Base-by-base conservation (phyloP, 2,888 invertebrate species). In the Cosmorhoe ocellata region DNA sequence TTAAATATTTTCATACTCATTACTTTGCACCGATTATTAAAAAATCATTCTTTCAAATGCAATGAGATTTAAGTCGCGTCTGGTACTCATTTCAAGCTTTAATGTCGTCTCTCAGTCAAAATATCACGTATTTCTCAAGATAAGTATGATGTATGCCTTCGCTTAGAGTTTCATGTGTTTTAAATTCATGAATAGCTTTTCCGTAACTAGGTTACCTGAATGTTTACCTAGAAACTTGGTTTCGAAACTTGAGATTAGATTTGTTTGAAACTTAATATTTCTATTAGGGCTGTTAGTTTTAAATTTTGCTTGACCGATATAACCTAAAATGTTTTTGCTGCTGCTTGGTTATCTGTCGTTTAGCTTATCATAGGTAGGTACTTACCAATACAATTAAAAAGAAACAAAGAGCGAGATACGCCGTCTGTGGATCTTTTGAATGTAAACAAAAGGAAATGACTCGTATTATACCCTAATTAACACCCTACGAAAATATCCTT, bases 391-490 rank as follows among this genome's bases (percentile, higher is more conserved):
- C 27, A 11, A 33, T 34, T 51, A 51, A 56, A 46, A 53, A 9
- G 13, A 32, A 7, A 42, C 22, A 56, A 59, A 45, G 53, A 58
- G 37, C 41, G 43, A 51, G 61, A 69, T 70, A 61, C 65, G 58
- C 58, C n/a, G 11, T 64, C 68, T 43, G 51, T 52, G 57, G 59
- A 70, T 71, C 72, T 67, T 60, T 66, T 56, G 58, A 24, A 18
- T 43, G 27, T 27, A 49, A 64, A 67, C 61, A 67, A 69, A 72
- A 66, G 67, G 66, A 63, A 69, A 59, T 51, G 58, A 54, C 57
- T 52, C 61, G 63, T 70, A 75, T 74, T 74, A 75, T 69, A 63
- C 64, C 64, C 71, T 75, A 84, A 87, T 86, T 86, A 86, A 83
- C 83, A 79, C 76, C 67, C 64, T 62, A 55, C 60, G 56, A 64